These are phyloP conservation scores for Dromiciops gliroides DNA, from an alignment of 2,113 vertebrate genomes.

Conservation along the genomic window DNA sequence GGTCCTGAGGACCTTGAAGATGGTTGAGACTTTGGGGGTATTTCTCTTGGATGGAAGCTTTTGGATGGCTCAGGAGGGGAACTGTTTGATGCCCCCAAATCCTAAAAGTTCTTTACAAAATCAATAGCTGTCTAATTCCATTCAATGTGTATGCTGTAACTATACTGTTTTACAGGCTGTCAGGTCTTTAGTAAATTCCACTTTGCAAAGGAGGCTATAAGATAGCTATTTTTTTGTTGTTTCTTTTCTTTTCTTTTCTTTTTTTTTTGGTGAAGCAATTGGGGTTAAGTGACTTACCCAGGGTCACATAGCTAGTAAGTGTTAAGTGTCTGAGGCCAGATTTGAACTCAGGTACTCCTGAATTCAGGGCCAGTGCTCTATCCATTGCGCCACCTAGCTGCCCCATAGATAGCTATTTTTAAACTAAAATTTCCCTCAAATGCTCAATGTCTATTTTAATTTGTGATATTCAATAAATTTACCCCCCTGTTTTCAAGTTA, in stretches of 20 bases:
- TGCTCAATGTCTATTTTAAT: background rate
- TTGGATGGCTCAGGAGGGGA: background rate
- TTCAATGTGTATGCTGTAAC: background rate
- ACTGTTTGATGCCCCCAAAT: background rate
- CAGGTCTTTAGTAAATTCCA: background rate
- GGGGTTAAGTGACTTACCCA: too few species aligned
- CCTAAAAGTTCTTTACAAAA: background rate
- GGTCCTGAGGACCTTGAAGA: background rate
- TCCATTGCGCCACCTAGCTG: too few species aligned
- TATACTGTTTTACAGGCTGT: background rate
- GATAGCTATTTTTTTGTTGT: too few species aligned
- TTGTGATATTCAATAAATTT: background rate
- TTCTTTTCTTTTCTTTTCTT: too few species aligned
- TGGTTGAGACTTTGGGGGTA: background rate
- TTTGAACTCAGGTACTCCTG: too few species aligned
- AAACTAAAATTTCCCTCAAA: background rate
- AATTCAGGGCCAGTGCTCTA: too few species aligned
- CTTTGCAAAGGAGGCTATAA: background rate
- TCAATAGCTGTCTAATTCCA: background rate
- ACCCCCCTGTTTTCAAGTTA: background rate
- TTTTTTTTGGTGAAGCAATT: too few species aligned
- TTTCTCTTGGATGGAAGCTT: background rate
- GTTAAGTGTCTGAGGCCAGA: too few species aligned
- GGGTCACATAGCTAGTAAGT: too few species aligned
- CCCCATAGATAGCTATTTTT: too few species aligned